Conservation (phyloP, 2,113 vertebrate genomes). For the Lampris megalopsis region DNA sequence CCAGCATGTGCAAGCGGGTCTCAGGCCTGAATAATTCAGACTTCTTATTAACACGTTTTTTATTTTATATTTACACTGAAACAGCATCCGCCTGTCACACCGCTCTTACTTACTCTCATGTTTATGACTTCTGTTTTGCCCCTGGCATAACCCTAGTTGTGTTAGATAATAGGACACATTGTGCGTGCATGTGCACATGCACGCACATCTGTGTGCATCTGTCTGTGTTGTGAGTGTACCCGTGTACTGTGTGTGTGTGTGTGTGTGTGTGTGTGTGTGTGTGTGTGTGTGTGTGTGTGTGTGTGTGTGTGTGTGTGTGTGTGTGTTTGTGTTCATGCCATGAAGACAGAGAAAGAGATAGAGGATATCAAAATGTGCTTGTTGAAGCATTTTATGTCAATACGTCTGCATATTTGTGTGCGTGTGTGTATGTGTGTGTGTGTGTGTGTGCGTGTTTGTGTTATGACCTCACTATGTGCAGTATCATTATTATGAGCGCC, state of each 20-base stretch:
- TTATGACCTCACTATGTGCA: conserved; percentile 41
- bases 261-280: conserved; percentile 24
- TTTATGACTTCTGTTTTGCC: conserved; percentile 66
- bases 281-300: background rate
- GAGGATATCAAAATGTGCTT: conserved; percentile 49
- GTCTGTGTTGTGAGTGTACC: too few relatives aligned
- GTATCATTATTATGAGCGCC: conserved; percentile 52
- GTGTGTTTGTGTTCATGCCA: conserved; percentile 24
- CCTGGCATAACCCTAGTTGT: conserved; percentile 56
- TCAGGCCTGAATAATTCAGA: conserved; percentile 64
- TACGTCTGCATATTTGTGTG: conserved; percentile 33
- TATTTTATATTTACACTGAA: conserved; percentile 74
- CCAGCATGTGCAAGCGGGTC: conserved; percentile 45
- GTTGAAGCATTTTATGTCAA: background rate
- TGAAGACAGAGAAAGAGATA: conserved; percentile 21
- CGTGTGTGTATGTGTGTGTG: conserved; percentile 25
- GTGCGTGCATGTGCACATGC: too few relatives aligned
- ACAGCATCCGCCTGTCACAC: conserved; percentile 69
- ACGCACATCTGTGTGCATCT: too few relatives aligned
- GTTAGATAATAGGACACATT: conserved; percentile 55
- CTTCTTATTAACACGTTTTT: conserved; percentile 70
- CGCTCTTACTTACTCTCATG: conserved; percentile 67
- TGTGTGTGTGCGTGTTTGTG: conserved; percentile 26
- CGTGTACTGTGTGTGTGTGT: background rate
- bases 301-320: conserved; percentile 4